Conservation (phyloP, 2,888 invertebrate species). For the Emmelina monodactyla region DNA sequence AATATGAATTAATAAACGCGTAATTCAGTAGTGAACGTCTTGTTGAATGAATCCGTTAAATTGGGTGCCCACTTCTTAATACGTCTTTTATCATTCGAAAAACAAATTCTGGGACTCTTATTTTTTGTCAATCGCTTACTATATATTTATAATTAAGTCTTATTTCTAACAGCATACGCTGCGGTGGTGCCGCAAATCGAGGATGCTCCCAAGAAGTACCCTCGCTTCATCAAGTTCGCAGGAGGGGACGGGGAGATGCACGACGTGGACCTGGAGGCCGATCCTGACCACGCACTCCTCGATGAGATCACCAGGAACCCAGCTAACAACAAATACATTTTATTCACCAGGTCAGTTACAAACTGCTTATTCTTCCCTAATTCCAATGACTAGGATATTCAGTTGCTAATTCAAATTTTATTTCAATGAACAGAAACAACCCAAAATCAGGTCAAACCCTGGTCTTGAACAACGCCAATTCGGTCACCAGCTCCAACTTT, state of each 20-base stretch:
- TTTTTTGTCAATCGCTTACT: too few species aligned
- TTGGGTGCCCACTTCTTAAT: too few species aligned
- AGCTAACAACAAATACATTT: slow-evolving; percentile 23
- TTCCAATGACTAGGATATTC: too few species aligned
- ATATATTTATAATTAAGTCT: too few species aligned
- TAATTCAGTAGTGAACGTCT: too few species aligned
- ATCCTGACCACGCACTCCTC: slow-evolving; percentile 22
- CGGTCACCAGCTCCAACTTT: slow-evolving; percentile 31
- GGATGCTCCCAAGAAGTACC: slow-evolving; percentile 18
- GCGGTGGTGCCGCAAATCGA: slow-evolving; percentile 20
- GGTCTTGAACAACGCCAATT: slow-evolving; percentile 24
- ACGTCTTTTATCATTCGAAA: too few species aligned
- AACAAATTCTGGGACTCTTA: too few species aligned
- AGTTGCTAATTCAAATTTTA: too few species aligned
- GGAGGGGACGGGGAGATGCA: slow-evolving; percentile 24
- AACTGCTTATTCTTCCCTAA: too few species aligned
- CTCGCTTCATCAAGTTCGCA: slow-evolving; percentile 24
- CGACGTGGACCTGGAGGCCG: slow-evolving; percentile 25
- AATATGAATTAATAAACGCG: too few species aligned
- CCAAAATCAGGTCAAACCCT: slow-evolving; percentile 23
- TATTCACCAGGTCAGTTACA: slow-evolving; percentile 31
- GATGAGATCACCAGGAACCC: slow-evolving; percentile 23
- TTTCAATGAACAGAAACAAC: slow-evolving; percentile 35
- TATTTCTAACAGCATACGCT: slow-evolving; percentile 18
- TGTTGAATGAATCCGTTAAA: too few species aligned